Percentiles rank a stretch among this genome's conserved stretches.
phyloP scores from a whole-genome alignment of 64 coral and sea anemone species.

The Montipora efflorescens region DNA sequence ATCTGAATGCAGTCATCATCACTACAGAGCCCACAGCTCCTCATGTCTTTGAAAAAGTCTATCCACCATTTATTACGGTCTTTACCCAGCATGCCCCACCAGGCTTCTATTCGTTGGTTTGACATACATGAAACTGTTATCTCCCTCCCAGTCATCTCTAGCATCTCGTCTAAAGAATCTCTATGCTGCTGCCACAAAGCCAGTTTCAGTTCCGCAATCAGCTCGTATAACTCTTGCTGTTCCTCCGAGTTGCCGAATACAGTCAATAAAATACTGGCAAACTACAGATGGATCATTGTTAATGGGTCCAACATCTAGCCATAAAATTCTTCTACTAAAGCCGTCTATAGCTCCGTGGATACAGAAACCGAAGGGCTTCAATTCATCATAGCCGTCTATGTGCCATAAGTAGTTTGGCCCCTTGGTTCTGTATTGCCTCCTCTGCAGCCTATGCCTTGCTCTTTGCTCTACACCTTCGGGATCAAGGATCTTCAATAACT shows the following conservation, averaged over 20 bases:
- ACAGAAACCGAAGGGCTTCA: no score
- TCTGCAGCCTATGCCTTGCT: no score
- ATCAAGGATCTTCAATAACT: no score
- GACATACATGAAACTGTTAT: conserved; percentile 60
- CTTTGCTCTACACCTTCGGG: no score
- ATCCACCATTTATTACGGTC: conserved; percentile 61
- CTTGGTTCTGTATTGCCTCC: no score
- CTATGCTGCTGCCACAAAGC: neutral
- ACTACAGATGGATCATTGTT: conserved; percentile 8
- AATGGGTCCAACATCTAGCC: neutral
- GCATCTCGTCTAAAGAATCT: no score
- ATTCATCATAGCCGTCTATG: no score
- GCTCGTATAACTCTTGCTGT: neutral
- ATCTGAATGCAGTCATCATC: conserved; percentile 52
- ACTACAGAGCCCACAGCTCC: conserved; percentile 18
- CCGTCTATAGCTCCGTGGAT: neutral
- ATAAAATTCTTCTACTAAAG: neutral
- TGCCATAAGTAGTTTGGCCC: no score
- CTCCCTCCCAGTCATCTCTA: conserved; percentile 9
- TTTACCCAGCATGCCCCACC: conserved; percentile 40
- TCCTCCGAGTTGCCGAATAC: conserved; percentile 16
- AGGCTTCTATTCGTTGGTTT: neutral
- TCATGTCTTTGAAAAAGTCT: neutral
- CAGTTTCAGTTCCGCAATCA: conserved; percentile 11
- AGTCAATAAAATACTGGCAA: conserved; percentile 15